Evolutionary conservation across 2,113 vertebrate genomes (phyloP).

Genomic region (Nicator chloris): DNA sequence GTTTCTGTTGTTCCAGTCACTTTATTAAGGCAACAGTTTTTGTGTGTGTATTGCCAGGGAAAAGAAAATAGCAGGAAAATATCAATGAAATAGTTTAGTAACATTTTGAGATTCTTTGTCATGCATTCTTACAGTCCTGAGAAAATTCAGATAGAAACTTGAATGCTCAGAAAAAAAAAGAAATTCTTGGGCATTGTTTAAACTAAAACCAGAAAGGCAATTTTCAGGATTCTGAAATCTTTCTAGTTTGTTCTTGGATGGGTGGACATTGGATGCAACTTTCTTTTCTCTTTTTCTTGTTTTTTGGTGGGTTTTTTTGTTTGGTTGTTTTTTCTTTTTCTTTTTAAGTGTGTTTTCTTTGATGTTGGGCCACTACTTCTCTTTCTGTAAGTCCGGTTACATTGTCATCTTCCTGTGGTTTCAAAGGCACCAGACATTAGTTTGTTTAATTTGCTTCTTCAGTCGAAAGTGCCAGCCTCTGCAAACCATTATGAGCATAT

Average conservation of each 20-base stretch:
- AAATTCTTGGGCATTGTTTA: not conserved
- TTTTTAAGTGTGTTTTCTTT: not conserved
- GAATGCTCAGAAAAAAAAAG: not conserved
- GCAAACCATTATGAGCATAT: not conserved
- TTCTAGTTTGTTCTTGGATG: not conserved
- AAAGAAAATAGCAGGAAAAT: not conserved
- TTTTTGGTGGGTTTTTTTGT: too few species aligned
- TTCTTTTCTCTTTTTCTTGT: not conserved
- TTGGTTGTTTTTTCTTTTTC: too few species aligned
- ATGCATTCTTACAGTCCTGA: not conserved
- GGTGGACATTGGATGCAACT: not conserved
- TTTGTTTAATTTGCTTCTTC: not conserved
- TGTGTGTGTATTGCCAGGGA: not conserved
- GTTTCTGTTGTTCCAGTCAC: not conserved
- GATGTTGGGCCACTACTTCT: not conserved
- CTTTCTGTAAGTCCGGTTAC: not conserved
- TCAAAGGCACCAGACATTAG: constrained; percentile 23
- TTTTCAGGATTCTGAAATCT: not conserved
- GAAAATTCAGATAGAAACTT: constrained; percentile 1
- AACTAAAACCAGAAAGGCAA: not conserved
- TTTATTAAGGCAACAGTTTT: not conserved
- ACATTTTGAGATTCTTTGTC: not conserved
- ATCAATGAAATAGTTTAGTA: constrained; percentile 28
- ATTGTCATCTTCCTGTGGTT: constrained; percentile 34
- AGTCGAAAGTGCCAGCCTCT: not conserved